Evolutionary conservation across 2,888 invertebrate genomes (phyloP), one percentile per base, ranked within the genome.

Genomic region (Eumacrocentrus americanus): DNA sequence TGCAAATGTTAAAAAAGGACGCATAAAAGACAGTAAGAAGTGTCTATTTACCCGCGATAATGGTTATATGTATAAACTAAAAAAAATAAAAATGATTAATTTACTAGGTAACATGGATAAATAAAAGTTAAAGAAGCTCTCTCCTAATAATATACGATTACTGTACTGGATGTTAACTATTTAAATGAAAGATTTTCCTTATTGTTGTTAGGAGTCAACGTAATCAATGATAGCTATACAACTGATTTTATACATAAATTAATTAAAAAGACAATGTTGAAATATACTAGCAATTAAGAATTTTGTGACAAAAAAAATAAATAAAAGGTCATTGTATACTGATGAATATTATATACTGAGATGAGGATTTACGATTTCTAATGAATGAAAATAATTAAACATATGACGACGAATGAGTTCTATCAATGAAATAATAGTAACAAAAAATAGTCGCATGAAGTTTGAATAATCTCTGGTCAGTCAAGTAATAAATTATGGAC

Each of bases 401-500:
- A 47, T 22, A 18, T 22, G 9, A 37, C 11, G 37, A 35, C n/a
- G n/a, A 20, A 38, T 25, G 20, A 25, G 37, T n/a, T n/a, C n/a
- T n/a, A 58, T 22, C 12, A 37, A 46, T 52, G 38, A 65, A 65
- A 60, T 66, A 53, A 68, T 63, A 65, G 65, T 57, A 67, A 66
- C 60, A 74, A 74, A 74, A 73, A 74, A 75, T 74, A 74, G 65
- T 63, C 61, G 60, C 66, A 65, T 60, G 66, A 69, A 68, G 57
- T 54, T 62, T 42, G 59, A 48, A 61, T 62, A 65, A 64, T 54
- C 53, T 61, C 60, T 66, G 70, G 68, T 79, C 75, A 80, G 70
- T 80, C 80, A 16, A 80, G 71, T 23, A 74, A 72, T 65, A 91
- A 83, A 72, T n/a, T n/a, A n/a, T 87, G 87, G 77, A 91, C 86